Percentiles rank a stretch among this genome's conserved stretches.
phyloP scores from a whole-genome alignment of 2,888 invertebrate genomes.

The Dolichomitus sp. region DNA sequence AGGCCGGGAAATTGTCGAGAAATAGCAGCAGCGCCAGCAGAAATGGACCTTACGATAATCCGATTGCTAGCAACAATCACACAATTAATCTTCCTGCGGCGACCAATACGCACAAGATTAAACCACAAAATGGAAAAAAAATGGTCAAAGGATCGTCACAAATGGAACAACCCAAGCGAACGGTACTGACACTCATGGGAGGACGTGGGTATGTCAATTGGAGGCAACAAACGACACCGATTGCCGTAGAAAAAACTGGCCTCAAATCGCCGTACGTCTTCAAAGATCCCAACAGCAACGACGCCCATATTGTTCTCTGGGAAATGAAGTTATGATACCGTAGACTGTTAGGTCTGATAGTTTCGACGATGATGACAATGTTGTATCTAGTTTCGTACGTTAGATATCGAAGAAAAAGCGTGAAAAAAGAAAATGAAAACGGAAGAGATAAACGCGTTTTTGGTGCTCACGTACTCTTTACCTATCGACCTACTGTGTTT shows the following conservation, averaged over 20 bases:
- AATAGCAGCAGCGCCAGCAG: conserved; percentile 93
- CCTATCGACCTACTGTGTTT: conserved; percentile 39
- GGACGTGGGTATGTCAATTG: conserved; percentile 96
- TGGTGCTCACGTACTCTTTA: conserved; percentile 64
- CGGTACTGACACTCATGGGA: conserved; percentile 95
- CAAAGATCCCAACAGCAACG: conserved; percentile 92
- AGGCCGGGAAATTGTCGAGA: conserved; percentile 89
- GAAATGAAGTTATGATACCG: conserved; percentile 92
- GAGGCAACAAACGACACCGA: conserved; percentile 88
- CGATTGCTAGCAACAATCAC: conserved; percentile 69
- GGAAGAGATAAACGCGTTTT: conserved; percentile 12
- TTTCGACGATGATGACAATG: background rate
- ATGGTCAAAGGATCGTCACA: conserved; percentile 80
- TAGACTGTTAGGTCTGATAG: background rate
- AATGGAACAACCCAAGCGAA: conserved; percentile 89
- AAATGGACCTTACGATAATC: conserved; percentile 86
- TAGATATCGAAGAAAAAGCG: conserved; percentile 13
- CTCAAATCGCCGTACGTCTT: conserved; percentile 82
- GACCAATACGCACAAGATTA: conserved; percentile 24
- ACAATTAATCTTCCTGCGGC: conserved; percentile 30
- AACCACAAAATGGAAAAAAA: conserved; percentile 81
- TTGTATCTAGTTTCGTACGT: conserved; percentile 12
- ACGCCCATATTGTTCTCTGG: conserved; percentile 97
- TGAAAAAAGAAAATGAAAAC: background rate
- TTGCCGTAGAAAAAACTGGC: conserved; percentile 87